Evolutionary conservation across 2,797 vertebrate genomes (phyloP), one percentile per base, ranked within the genome.

Genomic region (Onychomys torridus): DNA sequence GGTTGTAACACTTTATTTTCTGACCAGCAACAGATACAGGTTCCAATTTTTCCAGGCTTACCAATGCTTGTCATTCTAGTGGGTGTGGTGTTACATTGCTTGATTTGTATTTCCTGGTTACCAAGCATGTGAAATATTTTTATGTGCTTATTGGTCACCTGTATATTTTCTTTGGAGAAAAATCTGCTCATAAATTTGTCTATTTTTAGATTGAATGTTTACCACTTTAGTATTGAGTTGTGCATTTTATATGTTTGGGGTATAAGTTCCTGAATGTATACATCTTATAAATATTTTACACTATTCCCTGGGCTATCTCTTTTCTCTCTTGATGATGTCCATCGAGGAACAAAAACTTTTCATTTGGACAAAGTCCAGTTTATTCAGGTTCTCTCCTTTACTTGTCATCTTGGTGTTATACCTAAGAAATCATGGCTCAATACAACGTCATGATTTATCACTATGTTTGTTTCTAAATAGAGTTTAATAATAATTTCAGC

Each of bases 81-180:
- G n/a, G 65, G 21, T 94, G 5, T 34, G 10, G 23, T 61, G 49
- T 89, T 32, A 93, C 19, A 43, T 65, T 8, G 21, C 46, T 91
- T 83, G 37, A 63, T 87, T 89, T 75, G 19, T 25, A 46, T 84
- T 94, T 89, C 59, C 34, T 91, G 81, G 92, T 95, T 52, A 87
- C 10, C 9, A 23, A n/a, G 57, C 52, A 79, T 79, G 19, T 23
- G n/a, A 34, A 57, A 23, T 46, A 79, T 11, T 55, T 79, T 55
- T 55, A 57, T 55, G 32, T 57, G 49, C 10, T n/a, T 79, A 57
- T n/a, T 57, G 77, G 49, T 32, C 77, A 79, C n/a, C 19, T 79
- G 77, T n/a, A 55, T 79, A 23, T 57, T 57, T 10, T 57, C 34
- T 57, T 55, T 57, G 23, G 19, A 25, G 34, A 81, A 81, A 81